These are phyloP conservation scores for Corythornis vintsioides DNA, from an alignment of 2,113 vertebrate species.

Conservation along the genomic window DNA sequence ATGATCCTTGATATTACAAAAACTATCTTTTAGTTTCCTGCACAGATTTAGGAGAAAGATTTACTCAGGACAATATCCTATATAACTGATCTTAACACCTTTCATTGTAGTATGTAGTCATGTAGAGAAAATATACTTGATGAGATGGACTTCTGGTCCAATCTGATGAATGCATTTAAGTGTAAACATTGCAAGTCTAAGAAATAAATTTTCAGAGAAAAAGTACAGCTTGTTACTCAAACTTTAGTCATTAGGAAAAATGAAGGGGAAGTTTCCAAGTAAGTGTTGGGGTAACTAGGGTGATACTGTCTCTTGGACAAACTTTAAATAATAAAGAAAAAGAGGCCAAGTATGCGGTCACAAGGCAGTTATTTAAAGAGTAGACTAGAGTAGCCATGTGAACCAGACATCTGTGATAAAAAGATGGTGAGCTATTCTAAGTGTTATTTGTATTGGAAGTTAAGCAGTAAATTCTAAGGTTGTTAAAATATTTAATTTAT, in stretches of 20 bases:
- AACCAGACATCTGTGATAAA: not conserved
- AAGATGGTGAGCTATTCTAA: not conserved
- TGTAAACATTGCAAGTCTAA: not conserved
- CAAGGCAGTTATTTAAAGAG: not conserved
- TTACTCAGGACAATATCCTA: not conserved
- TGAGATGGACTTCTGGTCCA: not conserved
- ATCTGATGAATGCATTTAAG: not conserved
- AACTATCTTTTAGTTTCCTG: not conserved
- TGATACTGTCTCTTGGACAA: not conserved
- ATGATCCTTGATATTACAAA: not conserved
- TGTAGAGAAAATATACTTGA: not conserved
- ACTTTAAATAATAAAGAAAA: not conserved
- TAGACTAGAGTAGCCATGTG: not conserved
- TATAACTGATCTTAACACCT: not conserved
- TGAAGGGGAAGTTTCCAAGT: not conserved
- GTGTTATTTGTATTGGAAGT: not conserved
- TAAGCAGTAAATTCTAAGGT: not conserved
- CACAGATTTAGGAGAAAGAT: not conserved
- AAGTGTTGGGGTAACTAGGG: not conserved
- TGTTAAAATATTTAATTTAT: not conserved
- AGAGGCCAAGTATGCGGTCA: not conserved
- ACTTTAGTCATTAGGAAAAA: not conserved
- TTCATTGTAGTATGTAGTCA: not conserved
- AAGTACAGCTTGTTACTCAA: not conserved
- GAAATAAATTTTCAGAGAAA: not conserved